Evolutionary conservation across 2,797 vertebrate species (phyloP).

Genomic region (Darevskia mixta): DNA sequence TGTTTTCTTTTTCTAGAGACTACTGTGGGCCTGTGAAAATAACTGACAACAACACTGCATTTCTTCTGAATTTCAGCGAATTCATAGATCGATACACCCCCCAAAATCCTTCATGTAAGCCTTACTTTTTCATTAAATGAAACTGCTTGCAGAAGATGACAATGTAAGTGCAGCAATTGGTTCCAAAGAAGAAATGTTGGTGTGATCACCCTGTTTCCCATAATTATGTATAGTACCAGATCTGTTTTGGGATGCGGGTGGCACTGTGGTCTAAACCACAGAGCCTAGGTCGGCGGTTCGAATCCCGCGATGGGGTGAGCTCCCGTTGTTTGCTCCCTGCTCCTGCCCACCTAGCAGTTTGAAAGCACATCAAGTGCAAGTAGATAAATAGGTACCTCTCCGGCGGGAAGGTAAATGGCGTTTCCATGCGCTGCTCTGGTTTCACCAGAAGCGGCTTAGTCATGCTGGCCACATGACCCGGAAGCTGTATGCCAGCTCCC

Average conservation of each 20-base stretch:
- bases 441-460: no score
- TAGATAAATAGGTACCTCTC: no score
- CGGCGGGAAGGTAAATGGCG: no score
- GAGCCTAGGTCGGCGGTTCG: no score
- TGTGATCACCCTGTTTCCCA: not conserved
- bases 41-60: conserved; percentile 93
- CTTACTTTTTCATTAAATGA: conserved; percentile 24
- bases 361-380: no score
- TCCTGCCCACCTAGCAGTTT: no score
- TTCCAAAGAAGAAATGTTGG: not conserved
- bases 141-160: not conserved
- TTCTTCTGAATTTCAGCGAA: conserved; percentile 91
- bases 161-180: not conserved
- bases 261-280: no score
- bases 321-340: no score
- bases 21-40: conserved; percentile 93
- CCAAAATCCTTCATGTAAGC: conserved; percentile 91
- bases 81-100: conserved; percentile 90
- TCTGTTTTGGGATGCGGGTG: not conserved
- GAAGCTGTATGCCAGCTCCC: no score
- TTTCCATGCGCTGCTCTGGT: no score
- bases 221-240: not conserved
- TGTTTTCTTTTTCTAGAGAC: conserved; percentile 81
- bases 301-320: no score
- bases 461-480: no score